Percentiles rank a stretch among this genome's conserved stretches.
Evolutionary conservation across 2,797 vertebrate species (phyloP).

Genomic region (Oophaga sylvatica): DNA sequence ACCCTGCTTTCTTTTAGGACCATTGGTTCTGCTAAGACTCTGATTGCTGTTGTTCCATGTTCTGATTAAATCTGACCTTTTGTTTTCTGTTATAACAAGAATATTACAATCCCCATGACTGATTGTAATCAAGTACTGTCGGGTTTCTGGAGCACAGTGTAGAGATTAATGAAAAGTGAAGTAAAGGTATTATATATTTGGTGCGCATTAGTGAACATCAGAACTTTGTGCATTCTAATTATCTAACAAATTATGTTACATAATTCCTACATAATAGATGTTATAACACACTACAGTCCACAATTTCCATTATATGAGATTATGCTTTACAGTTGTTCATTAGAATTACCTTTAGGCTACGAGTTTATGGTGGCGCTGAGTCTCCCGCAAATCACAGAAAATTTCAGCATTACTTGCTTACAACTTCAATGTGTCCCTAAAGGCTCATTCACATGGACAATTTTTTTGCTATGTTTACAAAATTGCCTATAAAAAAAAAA

Average conservation of each 20-base stretch:
- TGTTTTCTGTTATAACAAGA: conserved; percentile 35
- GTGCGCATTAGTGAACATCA: not conserved
- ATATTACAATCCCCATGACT: conserved; percentile 14
- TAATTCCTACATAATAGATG: not conserved
- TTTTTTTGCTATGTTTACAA: too few species aligned
- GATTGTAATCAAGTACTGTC: conserved; percentile 10
- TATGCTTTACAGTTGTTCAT: not conserved
- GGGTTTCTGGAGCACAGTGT: not conserved
- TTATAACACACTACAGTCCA: too few species aligned
- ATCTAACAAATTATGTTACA: not conserved
- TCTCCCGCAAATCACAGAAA: too few species aligned
- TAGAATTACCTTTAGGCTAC: not conserved
- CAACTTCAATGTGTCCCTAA: too few species aligned
- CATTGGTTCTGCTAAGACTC: not conserved
- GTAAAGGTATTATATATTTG: not conserved
- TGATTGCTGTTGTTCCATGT: conserved; percentile 23
- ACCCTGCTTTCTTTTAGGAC: conserved; percentile 5
- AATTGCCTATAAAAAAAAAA: too few species aligned
- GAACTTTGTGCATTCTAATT: not conserved
- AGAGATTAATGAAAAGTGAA: not conserved
- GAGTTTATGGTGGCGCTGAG: too few species aligned
- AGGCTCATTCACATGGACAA: too few species aligned
- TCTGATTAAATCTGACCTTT: conserved; percentile 52
- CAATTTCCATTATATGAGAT: not conserved
- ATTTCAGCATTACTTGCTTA: too few species aligned